Percentiles rank a stretch among this genome's conserved stretches.
These are phyloP conservation scores for Urophycis tenuis DNA, from an alignment of 2,797 vertebrate genomes.

Conservation along the genomic window DNA sequence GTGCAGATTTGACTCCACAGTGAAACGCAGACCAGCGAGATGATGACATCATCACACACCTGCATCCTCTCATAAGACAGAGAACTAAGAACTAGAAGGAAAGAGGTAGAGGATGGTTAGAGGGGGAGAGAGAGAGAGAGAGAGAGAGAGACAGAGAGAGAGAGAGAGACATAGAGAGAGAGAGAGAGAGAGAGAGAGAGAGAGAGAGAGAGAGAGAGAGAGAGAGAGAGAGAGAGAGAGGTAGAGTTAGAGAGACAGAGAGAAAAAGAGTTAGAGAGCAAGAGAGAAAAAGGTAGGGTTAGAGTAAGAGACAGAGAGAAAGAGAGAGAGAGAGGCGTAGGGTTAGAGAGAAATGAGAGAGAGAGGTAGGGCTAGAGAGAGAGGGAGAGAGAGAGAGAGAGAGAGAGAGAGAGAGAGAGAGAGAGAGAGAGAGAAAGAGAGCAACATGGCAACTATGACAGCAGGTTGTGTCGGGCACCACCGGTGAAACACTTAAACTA, in stretches of 20 bases:
- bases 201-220: background rate
- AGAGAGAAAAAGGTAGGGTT: no score
- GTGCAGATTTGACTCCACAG: slow-evolving; percentile 75
- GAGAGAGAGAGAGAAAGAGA: slow-evolving; percentile 6
- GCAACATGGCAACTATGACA: background rate
- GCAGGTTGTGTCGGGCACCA: no score
- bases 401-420: slow-evolving; percentile 1
- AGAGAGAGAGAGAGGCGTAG: slow-evolving; percentile 2
- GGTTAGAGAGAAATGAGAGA: slow-evolving; percentile 64
- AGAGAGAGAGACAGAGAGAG: slow-evolving; percentile 3
- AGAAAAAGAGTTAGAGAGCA: slow-evolving; percentile 80
- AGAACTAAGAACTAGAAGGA: slow-evolving; percentile 75
- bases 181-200: no score
- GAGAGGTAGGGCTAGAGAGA: slow-evolving; percentile 76
- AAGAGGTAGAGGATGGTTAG: background rate
- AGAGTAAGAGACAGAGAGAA: background rate
- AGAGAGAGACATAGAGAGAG: slow-evolving; percentile 12
- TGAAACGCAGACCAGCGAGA: slow-evolving; percentile 70
- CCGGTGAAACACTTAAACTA: background rate
- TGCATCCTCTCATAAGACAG: slow-evolving; percentile 78
- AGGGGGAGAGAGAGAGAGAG: slow-evolving; percentile 1
- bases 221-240: slow-evolving; percentile 8
- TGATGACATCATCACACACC: slow-evolving; percentile 77
- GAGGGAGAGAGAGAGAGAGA: no score
- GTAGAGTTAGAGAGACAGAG: no score